Evolutionary conservation across 2,113 vertebrate genomes (phyloP).

Genomic region (Xiphophorus hellerii): DNA sequence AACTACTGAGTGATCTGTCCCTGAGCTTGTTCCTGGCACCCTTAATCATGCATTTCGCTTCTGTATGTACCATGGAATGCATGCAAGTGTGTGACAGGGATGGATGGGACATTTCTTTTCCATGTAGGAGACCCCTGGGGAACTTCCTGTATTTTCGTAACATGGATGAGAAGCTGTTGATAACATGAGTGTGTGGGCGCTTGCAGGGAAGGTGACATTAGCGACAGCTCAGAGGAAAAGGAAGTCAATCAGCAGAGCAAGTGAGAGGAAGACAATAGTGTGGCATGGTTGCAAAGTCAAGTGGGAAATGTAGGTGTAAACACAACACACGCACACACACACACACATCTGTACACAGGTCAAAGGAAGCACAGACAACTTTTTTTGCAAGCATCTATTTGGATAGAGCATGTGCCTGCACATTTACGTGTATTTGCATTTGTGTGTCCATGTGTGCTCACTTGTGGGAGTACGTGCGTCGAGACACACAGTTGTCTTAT

Average conservation of each 20-base stretch:
- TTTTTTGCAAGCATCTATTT: slow-evolving; percentile 37
- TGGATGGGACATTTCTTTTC: slow-evolving; percentile 58
- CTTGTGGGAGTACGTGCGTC: slow-evolving; percentile 25
- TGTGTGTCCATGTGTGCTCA: slow-evolving; percentile 1
- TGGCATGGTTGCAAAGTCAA: slow-evolving; percentile 63
- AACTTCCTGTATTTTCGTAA: slow-evolving; percentile 74
- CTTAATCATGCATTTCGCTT: slow-evolving; percentile 31
- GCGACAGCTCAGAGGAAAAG: slow-evolving; percentile 70
- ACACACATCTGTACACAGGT: slow-evolving; percentile 48
- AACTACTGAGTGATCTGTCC: slow-evolving; percentile 57
- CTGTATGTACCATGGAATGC: slow-evolving; percentile 27
- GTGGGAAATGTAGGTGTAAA: slow-evolving; percentile 58
- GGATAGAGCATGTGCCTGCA: slow-evolving; percentile 38
- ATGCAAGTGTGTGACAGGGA: slow-evolving; percentile 41
- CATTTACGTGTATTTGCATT: slow-evolving; percentile 27
- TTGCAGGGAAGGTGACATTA: slow-evolving; percentile 73
- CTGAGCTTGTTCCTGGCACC: slow-evolving; percentile 44
- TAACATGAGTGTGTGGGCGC: slow-evolving; percentile 68
- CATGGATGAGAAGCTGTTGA: slow-evolving; percentile 73
- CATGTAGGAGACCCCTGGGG: slow-evolving; percentile 55
- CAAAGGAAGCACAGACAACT: slow-evolving; percentile 22
- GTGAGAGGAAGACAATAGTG: slow-evolving; percentile 60
- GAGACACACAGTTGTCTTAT: slow-evolving; percentile 45
- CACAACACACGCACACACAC: background rate
- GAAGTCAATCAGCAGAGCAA: slow-evolving; percentile 72